phyloP scores from a whole-genome alignment of 2,113 vertebrate genomes.

The Rutilus rutilus region DNA sequence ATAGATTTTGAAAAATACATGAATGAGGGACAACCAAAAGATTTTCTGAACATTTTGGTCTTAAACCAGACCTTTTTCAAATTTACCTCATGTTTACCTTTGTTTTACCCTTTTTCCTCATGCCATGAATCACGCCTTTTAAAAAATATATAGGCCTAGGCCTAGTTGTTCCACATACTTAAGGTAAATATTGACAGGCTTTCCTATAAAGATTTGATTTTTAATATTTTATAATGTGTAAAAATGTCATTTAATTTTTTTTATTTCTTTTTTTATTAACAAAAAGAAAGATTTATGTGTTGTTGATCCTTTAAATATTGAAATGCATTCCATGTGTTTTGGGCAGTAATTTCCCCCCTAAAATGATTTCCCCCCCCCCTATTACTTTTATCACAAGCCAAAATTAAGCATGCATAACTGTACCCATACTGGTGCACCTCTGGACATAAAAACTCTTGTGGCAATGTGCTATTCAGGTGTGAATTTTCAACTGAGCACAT shows the following conservation, averaged over 20 bases:
- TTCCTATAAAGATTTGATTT: background rate
- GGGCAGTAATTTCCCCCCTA: background rate
- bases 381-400: background rate
- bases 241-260: background rate
- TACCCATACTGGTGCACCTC: background rate
- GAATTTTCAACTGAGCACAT: slow-evolving; percentile 38
- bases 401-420: background rate
- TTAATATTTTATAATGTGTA: too few relatives aligned
- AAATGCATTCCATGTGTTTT: background rate
- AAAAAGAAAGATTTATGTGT: background rate
- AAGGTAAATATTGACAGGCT: background rate
- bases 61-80: background rate
- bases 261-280: too few relatives aligned
- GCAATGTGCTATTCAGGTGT: slow-evolving; percentile 4
- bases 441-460: background rate
- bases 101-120: too few relatives aligned
- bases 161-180: background rate
- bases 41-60: background rate
- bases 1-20: background rate
- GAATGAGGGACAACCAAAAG: background rate
- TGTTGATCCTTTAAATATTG: background rate
- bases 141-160: background rate
- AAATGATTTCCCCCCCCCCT: too few relatives aligned
- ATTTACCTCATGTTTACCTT: too few relatives aligned
- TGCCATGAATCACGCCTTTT: too few relatives aligned